phyloP scores from a whole-genome alignment of 2,113 vertebrate genomes.

The Capreolus pygargus region DNA sequence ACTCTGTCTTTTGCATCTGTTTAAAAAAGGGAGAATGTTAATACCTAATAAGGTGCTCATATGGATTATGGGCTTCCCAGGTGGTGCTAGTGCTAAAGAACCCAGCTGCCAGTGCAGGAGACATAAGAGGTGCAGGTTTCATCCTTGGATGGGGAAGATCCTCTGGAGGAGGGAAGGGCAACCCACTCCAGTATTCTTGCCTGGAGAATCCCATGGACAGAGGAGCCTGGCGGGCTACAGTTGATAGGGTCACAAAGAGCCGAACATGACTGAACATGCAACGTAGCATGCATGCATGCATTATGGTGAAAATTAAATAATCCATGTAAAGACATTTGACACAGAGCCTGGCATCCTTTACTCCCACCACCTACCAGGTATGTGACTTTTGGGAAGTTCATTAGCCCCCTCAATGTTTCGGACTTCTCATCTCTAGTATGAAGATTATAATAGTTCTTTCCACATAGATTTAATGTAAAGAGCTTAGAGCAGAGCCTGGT shows the following conservation, averaged over 20 bases:
- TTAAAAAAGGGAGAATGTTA: background rate
- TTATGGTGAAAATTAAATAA: conserved; percentile 26
- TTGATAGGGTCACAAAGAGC: fast-evolving
- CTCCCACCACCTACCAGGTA: background rate
- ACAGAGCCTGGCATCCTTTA: background rate
- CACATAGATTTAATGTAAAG: background rate
- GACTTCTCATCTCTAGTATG: background rate
- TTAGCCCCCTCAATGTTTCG: background rate
- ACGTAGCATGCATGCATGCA: background rate
- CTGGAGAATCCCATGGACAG: background rate
- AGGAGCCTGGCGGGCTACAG: background rate
- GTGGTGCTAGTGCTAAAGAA: background rate
- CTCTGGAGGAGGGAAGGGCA: background rate
- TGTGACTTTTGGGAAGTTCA: background rate
- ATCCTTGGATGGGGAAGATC: background rate
- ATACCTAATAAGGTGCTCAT: background rate
- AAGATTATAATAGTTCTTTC: background rate
- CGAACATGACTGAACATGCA: background rate
- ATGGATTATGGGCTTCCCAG: background rate
- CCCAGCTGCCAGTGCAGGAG: background rate
- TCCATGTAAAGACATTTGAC: background rate
- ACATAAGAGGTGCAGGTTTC: background rate
- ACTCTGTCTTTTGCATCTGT: background rate
- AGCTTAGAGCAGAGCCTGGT: background rate
- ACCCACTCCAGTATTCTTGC: background rate